Percentiles rank a stretch among this genome's conserved stretches.
phyloP scores from a whole-genome alignment of 1,140 invertebrate species.

The Zeugodacus cucurbitae region DNA sequence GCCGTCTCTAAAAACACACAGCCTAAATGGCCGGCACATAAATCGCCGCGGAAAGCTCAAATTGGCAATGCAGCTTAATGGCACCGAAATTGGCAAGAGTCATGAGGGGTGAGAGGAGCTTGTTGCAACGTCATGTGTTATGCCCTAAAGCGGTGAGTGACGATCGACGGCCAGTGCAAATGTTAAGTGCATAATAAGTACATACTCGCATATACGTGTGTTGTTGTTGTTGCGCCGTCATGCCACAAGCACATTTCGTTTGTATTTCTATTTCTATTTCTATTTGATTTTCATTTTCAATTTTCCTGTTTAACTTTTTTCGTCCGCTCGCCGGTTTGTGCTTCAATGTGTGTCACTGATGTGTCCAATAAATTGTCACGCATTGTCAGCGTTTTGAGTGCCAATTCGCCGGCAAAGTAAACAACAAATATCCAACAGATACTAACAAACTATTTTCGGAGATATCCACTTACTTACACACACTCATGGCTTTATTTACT shows the following conservation, averaged over 20 bases:
- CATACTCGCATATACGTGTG: neutral
- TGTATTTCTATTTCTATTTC: no score
- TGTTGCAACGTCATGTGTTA: slow-evolving; percentile 10
- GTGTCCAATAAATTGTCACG: slow-evolving; percentile 42
- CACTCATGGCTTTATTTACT: neutral
- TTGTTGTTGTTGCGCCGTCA: neutral
- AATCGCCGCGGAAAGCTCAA: neutral
- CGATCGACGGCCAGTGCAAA: neutral
- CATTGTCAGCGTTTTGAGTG: slow-evolving; percentile 37
- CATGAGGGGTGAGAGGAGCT: neutral
- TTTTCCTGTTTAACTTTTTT: neutral
- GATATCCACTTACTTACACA: no score
- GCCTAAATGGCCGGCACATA: neutral
- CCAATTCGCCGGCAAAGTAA: slow-evolving; percentile 30
- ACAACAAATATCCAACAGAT: neutral
- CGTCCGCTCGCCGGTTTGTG: neutral
- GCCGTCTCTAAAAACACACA: neutral
- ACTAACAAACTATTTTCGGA: neutral
- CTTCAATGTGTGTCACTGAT: slow-evolving; percentile 31
- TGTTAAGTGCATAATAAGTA: neutral
- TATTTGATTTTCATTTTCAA: neutral
- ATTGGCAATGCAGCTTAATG: neutral
- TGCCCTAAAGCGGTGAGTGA: neutral
- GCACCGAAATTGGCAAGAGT: neutral
- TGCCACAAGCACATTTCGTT: neutral